Evolutionary conservation across 2,888 invertebrate species (phyloP).

Genomic region (Lasioglossum zephyrum): DNA sequence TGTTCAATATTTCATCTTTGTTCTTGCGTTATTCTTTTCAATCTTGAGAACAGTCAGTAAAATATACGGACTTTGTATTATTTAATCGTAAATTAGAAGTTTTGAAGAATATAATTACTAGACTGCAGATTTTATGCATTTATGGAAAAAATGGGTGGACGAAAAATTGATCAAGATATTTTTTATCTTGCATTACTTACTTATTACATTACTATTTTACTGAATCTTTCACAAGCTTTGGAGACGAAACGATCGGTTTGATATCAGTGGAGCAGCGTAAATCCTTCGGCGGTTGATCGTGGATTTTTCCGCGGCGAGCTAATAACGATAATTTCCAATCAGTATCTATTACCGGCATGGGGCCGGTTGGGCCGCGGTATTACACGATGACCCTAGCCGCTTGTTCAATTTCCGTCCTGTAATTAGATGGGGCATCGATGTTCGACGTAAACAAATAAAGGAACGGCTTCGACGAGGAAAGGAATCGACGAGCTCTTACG

Average conservation of each 20-base stretch:
- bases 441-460: constrained; percentile 48
- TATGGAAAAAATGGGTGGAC: too few species aligned
- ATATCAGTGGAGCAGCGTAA: constrained; percentile 8
- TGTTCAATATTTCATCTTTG: background rate
- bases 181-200: too few species aligned
- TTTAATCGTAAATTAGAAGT: too few species aligned
- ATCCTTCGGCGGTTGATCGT: background rate
- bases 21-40: background rate
- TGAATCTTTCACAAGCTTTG: background rate
- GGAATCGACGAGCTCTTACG: background rate
- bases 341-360: constrained; percentile 38
- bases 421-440: constrained; percentile 30
- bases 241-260: background rate
- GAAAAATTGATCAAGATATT: too few species aligned
- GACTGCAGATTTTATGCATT: too few species aligned
- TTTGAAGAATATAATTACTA: too few species aligned
- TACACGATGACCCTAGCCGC: constrained; percentile 25
- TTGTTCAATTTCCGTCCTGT: constrained; percentile 48
- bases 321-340: constrained; percentile 51
- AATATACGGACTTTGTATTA: too few species aligned
- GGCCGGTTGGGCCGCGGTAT: background rate
- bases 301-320: constrained; percentile 22
- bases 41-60: background rate
- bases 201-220: background rate
- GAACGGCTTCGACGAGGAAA: background rate